Percentiles rank a stretch among this genome's conserved stretches.
Conservation (phyloP, 2,113 vertebrate species). For the Synchiropus splendidus region DNA sequence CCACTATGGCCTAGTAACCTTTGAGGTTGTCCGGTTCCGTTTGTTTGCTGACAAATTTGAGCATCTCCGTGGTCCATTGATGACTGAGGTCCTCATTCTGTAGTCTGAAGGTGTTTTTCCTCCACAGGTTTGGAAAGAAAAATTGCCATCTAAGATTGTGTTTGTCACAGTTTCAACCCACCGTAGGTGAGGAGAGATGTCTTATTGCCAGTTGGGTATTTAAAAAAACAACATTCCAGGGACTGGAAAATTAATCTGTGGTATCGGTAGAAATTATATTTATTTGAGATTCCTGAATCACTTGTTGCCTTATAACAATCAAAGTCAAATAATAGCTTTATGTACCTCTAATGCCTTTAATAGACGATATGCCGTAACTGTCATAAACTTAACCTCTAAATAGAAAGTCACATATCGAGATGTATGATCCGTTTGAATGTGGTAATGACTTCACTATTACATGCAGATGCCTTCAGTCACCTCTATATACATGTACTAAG, state of each 20-base stretch:
- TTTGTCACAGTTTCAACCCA: too few relatives aligned
- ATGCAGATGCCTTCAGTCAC: constrained; percentile 55
- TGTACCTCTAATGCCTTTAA: constrained; percentile 26
- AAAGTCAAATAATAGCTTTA: constrained; percentile 19
- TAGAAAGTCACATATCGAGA: constrained; percentile 26
- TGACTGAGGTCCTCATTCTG: constrained; percentile 27
- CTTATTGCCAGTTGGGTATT: too few relatives aligned
- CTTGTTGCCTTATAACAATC: constrained; percentile 7
- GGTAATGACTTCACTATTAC: constrained; percentile 42
- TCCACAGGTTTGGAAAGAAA: too few relatives aligned
- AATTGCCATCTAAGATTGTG: too few relatives aligned
- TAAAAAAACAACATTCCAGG: too few relatives aligned
- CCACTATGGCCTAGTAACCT: constrained; percentile 10
- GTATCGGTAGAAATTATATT: too few relatives aligned
- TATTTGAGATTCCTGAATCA: too few relatives aligned
- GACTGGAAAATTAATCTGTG: too few relatives aligned
- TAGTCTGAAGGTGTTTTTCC: constrained; percentile 20
- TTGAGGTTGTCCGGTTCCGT: constrained; percentile 29
- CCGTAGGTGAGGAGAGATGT: too few relatives aligned
- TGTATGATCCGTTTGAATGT: constrained; percentile 13
- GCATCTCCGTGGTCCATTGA: constrained; percentile 34
- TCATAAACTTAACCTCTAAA: constrained; percentile 26
- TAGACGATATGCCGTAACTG: constrained; percentile 20
- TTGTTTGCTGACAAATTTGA: constrained; percentile 32
- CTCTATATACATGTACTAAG: constrained; percentile 44